A percentile compares a stretch with the other conserved stretches of the same genome.
phyloP scores from a whole-genome alignment of 2,797 vertebrate genomes.

The Synaphobranchus kaupii region DNA sequence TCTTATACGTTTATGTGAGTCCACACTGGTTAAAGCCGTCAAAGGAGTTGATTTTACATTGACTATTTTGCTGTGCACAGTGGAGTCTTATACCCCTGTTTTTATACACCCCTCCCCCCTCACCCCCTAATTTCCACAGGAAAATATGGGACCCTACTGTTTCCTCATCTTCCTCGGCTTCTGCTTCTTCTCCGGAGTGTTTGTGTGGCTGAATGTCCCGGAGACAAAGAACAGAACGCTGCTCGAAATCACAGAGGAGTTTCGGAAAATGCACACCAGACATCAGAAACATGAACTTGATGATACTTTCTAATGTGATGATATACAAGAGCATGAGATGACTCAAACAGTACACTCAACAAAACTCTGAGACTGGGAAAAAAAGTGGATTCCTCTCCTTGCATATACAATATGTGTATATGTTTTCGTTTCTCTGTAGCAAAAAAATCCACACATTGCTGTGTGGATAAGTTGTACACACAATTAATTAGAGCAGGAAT shows the following conservation, averaged over 20 bases:
- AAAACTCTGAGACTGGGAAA: background rate
- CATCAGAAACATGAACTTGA: too few species aligned
- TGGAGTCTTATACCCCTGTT: background rate
- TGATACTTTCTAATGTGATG: too few species aligned
- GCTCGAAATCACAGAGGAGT: conserved; percentile 18
- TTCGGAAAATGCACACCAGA: conserved; percentile 17
- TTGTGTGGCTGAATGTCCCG: conserved; percentile 6
- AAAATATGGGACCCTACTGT: background rate
- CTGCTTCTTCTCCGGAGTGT: background rate
- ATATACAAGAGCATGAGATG: background rate
- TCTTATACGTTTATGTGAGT: background rate
- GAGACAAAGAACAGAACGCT: background rate
- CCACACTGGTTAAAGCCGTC: background rate
- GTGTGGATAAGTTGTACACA: background rate
- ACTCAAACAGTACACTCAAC: too few species aligned
- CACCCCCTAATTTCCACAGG: background rate
- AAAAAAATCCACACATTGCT: too few species aligned
- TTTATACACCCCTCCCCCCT: too few species aligned
- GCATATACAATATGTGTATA: too few species aligned
- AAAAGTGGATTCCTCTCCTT: too few species aligned
- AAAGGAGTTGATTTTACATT: background rate
- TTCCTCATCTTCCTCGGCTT: conserved; percentile 21
- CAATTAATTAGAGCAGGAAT: background rate
- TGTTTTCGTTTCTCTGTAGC: too few species aligned
- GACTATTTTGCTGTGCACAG: background rate